phyloP scores from a whole-genome alignment of 2,888 invertebrate species.

The Carpatolechia fugitivella region DNA sequence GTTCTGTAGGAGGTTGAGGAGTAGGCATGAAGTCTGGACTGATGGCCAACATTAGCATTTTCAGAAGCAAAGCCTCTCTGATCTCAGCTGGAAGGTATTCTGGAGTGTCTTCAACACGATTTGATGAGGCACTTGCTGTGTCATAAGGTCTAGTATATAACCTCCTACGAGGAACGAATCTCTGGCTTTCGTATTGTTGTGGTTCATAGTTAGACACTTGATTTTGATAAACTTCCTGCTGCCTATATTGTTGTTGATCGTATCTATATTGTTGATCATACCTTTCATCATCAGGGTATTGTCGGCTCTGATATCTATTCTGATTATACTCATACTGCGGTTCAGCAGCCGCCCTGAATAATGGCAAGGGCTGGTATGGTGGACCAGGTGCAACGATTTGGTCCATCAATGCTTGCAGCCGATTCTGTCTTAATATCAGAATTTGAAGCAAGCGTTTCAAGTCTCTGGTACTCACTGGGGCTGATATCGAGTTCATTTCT shows the following conservation, averaged over 20 bases:
- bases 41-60: conserved; percentile 86
- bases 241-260: conserved; percentile 54
- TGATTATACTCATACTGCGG: conserved; percentile 37
- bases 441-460: conserved; percentile 83
- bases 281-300: conserved; percentile 61
- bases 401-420: conserved; percentile 78
- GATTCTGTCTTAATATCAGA: conserved; percentile 81
- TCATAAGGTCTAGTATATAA: conserved; percentile 61
- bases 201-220: conserved; percentile 58
- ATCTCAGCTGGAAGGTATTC: conserved; percentile 84
- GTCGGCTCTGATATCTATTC: conserved; percentile 50
- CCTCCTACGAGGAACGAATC: conserved; percentile 64
- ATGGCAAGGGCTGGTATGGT: conserved; percentile 45
- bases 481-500: conserved; percentile 80
- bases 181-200: conserved; percentile 67
- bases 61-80: conserved; percentile 83
- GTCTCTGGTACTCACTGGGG: conserved; percentile 85
- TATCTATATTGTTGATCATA: conserved; percentile 57
- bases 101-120: conserved; percentile 70
- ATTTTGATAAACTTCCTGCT: conserved; percentile 55
- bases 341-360: conserved; percentile 46
- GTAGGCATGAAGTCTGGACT: conserved; percentile 79
- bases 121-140: conserved; percentile 58
- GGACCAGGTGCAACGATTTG: conserved; percentile 58
- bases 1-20: conserved; percentile 60